Evolutionary conservation across 2,113 vertebrate species (phyloP).

Genomic region (Capreolus pygargus): DNA sequence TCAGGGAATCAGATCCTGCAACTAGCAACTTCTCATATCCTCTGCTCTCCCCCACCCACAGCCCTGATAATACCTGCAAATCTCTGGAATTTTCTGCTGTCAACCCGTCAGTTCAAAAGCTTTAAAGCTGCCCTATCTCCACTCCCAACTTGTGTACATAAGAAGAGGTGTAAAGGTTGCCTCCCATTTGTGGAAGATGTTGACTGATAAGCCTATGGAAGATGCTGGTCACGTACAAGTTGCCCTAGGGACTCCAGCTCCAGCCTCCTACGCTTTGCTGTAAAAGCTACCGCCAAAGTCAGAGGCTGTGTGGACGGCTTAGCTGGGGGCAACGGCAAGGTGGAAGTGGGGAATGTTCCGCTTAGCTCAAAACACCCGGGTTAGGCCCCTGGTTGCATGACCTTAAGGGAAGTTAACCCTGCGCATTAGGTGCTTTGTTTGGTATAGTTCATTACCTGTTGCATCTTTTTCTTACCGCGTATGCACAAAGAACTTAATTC

Average conservation of each 20-base stretch:
- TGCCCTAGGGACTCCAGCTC: background rate
- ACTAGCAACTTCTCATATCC: background rate
- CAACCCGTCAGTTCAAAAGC: background rate
- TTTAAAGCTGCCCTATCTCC: background rate
- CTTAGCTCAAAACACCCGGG: background rate
- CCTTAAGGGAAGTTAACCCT: background rate
- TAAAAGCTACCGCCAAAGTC: background rate
- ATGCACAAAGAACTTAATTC: background rate
- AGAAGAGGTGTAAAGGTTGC: background rate
- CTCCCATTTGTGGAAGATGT: background rate
- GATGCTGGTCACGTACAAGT: background rate
- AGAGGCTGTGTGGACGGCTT: no score
- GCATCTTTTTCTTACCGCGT: background rate
- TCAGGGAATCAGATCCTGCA: background rate
- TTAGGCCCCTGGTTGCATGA: background rate
- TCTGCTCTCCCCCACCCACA: background rate
- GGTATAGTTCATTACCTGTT: background rate
- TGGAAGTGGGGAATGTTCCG: rapidly evolving
- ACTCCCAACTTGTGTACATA: background rate
- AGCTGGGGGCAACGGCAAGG: background rate
- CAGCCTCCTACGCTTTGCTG: background rate
- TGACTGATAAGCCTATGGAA: background rate
- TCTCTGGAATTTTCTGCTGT: background rate
- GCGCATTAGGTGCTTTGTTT: background rate
- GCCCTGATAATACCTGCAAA: background rate